A percentile compares a stretch with the other conserved stretches of the same genome.
Evolutionary conservation across 1,140 invertebrate genomes (phyloP).

Genomic region (Lepidurus packardi): DNA sequence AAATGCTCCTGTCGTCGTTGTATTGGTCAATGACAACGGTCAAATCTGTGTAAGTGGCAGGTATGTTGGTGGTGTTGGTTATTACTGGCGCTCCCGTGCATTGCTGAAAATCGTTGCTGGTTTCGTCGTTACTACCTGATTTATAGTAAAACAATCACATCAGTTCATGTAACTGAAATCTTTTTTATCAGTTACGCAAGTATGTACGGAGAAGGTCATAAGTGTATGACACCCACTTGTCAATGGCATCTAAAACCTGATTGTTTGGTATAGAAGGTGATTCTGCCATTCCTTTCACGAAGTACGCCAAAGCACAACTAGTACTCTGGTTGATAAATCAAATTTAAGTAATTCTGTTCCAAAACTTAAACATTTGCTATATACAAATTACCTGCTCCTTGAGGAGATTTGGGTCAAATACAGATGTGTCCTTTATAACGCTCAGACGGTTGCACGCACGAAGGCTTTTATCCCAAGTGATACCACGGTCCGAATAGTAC

Average conservation of each 20-base stretch:
- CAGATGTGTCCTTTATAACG: slow-evolving; percentile 49
- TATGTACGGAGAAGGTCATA: background rate
- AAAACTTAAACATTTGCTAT: slow-evolving; percentile 47
- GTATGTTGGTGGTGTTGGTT: background rate
- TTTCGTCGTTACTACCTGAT: background rate
- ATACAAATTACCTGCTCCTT: slow-evolving; percentile 43
- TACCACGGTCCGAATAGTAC: slow-evolving; percentile 65
- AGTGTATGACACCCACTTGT: background rate
- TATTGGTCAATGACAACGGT: slow-evolving; percentile 31
- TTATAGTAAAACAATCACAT: background rate
- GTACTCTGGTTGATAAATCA: slow-evolving; percentile 35
- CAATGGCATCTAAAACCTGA: background rate
- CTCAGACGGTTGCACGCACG: slow-evolving; percentile 62
- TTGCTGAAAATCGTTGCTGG: background rate
- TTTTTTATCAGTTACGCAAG: background rate
- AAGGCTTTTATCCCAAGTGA: slow-evolving; percentile 50
- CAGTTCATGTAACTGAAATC: background rate
- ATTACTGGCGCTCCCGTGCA: background rate
- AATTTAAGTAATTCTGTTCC: slow-evolving; percentile 45
- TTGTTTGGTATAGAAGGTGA: slow-evolving; percentile 1
- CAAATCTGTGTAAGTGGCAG: slow-evolving; percentile 27
- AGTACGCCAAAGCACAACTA: slow-evolving; percentile 17
- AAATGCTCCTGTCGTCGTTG: slow-evolving; percentile 12
- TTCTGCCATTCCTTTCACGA: slow-evolving; percentile 25
- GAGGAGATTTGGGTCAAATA: slow-evolving; percentile 44